Conservation (phyloP, 2,888 invertebrate genomes). For the Latrodectus elegans region DNA sequence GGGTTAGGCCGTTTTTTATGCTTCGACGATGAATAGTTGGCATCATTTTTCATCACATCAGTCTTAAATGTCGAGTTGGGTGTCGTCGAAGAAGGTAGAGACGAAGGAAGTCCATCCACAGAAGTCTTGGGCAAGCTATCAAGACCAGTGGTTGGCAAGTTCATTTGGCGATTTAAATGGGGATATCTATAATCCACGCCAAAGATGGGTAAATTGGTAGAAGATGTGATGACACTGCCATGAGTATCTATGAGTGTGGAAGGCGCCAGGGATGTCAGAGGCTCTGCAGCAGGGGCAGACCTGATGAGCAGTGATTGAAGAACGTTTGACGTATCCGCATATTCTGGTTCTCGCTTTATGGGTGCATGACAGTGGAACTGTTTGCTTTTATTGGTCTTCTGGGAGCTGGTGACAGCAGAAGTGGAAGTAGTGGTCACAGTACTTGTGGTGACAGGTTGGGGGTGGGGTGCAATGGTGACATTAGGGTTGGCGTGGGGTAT, state of each 20-base stretch:
- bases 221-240: constrained; percentile 44
- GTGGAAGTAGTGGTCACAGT: constrained; percentile 28
- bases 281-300: constrained; percentile 21
- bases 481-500: constrained; percentile 61
- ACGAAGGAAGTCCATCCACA: neutral
- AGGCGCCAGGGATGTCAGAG: constrained; percentile 32
- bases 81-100: constrained; percentile 5
- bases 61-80: neutral
- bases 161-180: constrained; percentile 33
- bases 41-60: constrained; percentile 37
- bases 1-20: constrained; percentile 53
- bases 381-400: constrained; percentile 26
- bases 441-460: constrained; percentile 29
- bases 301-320: constrained; percentile 58
- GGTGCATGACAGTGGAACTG: constrained; percentile 1
- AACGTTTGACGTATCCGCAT: constrained; percentile 57
- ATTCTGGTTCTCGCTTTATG: constrained; percentile 50
- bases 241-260: constrained; percentile 9
- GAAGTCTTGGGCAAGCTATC: constrained; percentile 3
- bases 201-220: constrained; percentile 39
- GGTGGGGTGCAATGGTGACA: constrained; percentile 59
- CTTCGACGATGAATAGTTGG: constrained; percentile 27
- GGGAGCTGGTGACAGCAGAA: constrained; percentile 25
- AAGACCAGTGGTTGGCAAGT: constrained; percentile 12
- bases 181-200: constrained; percentile 56